phyloP scores from a whole-genome alignment of 2,888 invertebrate genomes.

The Pterostichus madidus region DNA sequence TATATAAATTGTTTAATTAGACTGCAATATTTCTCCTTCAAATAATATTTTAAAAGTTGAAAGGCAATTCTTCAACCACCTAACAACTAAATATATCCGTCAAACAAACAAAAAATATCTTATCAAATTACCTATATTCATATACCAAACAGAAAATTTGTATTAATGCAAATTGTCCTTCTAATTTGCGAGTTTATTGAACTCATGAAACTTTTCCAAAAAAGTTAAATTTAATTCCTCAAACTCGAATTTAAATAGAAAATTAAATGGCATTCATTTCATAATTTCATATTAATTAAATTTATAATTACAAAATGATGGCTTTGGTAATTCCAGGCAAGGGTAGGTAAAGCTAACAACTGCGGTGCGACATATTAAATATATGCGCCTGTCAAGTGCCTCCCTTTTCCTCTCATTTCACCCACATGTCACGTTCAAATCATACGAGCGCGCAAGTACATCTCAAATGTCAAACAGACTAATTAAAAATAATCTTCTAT shows the following conservation, averaged over 20 bases:
- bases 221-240: not conserved
- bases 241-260: not conserved
- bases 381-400: conserved; percentile 3
- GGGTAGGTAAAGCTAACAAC: not conserved
- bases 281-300: no score
- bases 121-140: no score
- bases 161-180: no score
- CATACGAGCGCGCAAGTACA: conserved; percentile 3
- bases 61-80: no score
- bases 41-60: no score
- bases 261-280: not conserved
- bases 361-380: conserved; percentile 6
- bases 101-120: no score
- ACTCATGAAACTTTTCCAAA: not conserved
- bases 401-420: not conserved
- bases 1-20: no score
- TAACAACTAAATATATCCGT: no score
- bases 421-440: conserved; percentile 16
- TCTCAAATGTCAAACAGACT: not conserved
- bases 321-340: not conserved
- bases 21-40: no score
- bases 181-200: no score
- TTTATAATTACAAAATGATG: not conserved
- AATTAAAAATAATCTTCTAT: conserved; percentile 22
- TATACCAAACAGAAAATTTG: no score